Evolutionary conservation across 2,888 invertebrate genomes (phyloP).

Genomic region (Macrophya annulata): DNA sequence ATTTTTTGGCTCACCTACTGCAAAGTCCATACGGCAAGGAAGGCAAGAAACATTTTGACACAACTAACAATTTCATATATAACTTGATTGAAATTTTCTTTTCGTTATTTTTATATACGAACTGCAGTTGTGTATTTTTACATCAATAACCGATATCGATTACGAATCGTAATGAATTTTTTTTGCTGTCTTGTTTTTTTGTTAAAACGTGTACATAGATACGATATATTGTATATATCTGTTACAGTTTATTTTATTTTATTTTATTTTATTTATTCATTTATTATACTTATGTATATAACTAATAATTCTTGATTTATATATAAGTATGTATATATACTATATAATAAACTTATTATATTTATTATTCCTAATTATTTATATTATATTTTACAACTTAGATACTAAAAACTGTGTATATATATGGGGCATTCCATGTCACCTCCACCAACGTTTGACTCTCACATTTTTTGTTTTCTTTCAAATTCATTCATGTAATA

Average conservation of each 20-base stretch:
- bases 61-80: conserved; percentile 81
- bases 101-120: background rate
- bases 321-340: background rate
- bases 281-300: background rate
- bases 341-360: conserved; percentile 11
- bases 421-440: too few species aligned
- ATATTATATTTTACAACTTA: conserved; percentile 61
- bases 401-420: conserved; percentile 57
- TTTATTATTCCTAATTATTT: conserved; percentile 14
- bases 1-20: conserved; percentile 80
- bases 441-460: too few species aligned
- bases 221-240: background rate
- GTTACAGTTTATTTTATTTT: background rate
- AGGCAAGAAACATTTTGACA: conserved; percentile 81
- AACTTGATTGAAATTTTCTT: background rate
- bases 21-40: conserved; percentile 73
- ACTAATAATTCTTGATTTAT: background rate
- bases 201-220: background rate
- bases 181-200: background rate
- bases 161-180: background rate
- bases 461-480: too few species aligned
- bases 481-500: too few species aligned
- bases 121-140: background rate
- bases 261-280: background rate
- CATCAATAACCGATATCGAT: background rate